Conservation (phyloP, 2,888 invertebrate genomes). For the Dorcus hopei region DNA sequence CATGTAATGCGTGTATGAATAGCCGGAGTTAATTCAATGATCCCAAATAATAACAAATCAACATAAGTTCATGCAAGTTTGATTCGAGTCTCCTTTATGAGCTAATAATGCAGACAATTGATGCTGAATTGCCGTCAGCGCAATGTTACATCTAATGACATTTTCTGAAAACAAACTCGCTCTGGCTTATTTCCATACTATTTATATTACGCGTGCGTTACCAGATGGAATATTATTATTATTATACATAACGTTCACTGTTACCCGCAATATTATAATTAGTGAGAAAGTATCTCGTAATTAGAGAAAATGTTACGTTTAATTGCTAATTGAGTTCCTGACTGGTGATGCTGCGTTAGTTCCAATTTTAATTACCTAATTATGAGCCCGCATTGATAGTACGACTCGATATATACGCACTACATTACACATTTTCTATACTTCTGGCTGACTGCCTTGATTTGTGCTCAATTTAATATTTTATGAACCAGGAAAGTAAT, state of each 20-base stretch:
- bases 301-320: conserved; percentile 56
- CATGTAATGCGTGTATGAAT: conserved; percentile 10
- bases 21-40: conserved; percentile 10
- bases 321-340: conserved; percentile 56
- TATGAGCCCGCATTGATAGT: conserved; percentile 48
- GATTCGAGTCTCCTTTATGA: conserved; percentile 13
- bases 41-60: conserved; percentile 7
- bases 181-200: not conserved
- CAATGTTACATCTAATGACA: conserved; percentile 30
- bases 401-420: not conserved
- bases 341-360: conserved; percentile 48
- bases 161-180: conserved; percentile 25
- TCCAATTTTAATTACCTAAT: conserved; percentile 57
- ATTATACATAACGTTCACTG: conserved; percentile 14
- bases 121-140: conserved; percentile 27
- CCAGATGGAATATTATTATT: conserved; percentile 11
- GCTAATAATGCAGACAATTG: conserved; percentile 26
- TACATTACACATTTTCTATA: not conserved
- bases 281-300: conserved; percentile 53
- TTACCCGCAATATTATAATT: conserved; percentile 40
- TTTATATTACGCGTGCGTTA: too few species aligned
- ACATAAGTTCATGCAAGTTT: conserved; percentile 12
- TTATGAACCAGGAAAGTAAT: too few species aligned
- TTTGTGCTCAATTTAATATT: too few species aligned
- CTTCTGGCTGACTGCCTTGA: too few species aligned